Evolutionary conservation across 2,888 invertebrate genomes (phyloP).

Genomic region (Epistrophella euchroma): DNA sequence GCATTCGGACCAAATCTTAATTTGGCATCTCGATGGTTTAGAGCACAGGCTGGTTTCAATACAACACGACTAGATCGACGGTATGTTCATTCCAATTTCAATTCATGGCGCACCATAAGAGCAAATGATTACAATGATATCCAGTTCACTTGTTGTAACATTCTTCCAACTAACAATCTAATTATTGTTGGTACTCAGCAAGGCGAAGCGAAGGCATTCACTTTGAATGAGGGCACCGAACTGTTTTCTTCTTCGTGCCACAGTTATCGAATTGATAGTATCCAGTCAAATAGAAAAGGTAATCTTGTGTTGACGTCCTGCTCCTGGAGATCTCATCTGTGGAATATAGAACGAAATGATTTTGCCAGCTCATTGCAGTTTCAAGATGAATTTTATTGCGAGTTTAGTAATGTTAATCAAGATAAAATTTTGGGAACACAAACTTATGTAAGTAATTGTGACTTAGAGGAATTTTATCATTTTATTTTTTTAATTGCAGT

Average conservation of each 20-base stretch:
- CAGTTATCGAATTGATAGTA: conserved; percentile 93
- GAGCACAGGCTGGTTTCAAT: conserved; percentile 85
- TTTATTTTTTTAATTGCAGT: conserved; percentile 77
- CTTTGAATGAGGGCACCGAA: conserved; percentile 92
- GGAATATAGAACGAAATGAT: conserved; percentile 82
- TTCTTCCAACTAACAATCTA: conserved; percentile 83
- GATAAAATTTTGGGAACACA: conserved; percentile 96
- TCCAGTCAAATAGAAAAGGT: conserved; percentile 90
- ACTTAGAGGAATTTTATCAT: neutral
- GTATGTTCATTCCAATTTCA: conserved; percentile 92
- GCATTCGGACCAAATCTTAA: conserved; percentile 86
- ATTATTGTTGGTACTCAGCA: conserved; percentile 95
- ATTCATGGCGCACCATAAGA: conserved; percentile 89
- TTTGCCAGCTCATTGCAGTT: conserved; percentile 87
- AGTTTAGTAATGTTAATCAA: conserved; percentile 94
- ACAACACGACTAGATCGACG: conserved; percentile 90
- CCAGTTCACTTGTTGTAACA: conserved; percentile 90
- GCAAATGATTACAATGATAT: conserved; percentile 87
- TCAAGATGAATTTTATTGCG: conserved; percentile 94
- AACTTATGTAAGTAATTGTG: conserved; percentile 85
- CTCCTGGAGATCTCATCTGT: conserved; percentile 88
- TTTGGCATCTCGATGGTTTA: conserved; percentile 87
- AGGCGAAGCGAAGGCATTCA: conserved; percentile 95
- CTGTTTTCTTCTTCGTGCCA: conserved; percentile 92
- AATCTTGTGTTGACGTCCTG: conserved; percentile 92